Evolutionary conservation across 2,113 vertebrate species (phyloP).

Genomic region (Trogon surrucura): DNA sequence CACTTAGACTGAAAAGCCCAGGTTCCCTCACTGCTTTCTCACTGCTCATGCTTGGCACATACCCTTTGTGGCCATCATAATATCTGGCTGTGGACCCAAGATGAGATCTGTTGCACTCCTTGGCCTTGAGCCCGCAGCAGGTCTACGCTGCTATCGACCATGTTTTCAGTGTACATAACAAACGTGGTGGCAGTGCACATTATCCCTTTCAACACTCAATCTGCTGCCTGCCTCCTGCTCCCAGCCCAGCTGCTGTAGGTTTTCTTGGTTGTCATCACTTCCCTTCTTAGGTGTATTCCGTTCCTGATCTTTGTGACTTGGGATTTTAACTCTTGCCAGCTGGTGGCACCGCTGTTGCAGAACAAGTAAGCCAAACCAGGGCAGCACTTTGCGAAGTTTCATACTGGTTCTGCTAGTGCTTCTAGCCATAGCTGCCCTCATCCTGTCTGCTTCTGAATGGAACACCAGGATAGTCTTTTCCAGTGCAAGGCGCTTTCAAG

Average conservation of each 20-base stretch:
- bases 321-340: neutral
- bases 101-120: neutral
- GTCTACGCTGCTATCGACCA: rapidly evolving
- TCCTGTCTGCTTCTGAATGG: neutral
- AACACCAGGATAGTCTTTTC: neutral
- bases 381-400: neutral
- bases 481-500: neutral
- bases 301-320: neutral
- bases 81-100: neutral
- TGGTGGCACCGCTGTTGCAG: neutral
- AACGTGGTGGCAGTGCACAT: neutral
- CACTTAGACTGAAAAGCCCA: neutral
- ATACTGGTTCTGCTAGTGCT: neutral
- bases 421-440: neutral
- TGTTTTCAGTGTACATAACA: neutral
- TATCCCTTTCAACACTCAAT: neutral
- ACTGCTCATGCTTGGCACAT: neutral
- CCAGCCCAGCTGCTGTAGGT: neutral
- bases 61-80: rapidly evolving
- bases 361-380: neutral
- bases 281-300: neutral
- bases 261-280: neutral
- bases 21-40: neutral
- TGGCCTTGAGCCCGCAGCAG: neutral
- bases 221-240: neutral